Evolutionary conservation across 2,888 invertebrate genomes (phyloP).

Genomic region (Hydraecia micacea): DNA sequence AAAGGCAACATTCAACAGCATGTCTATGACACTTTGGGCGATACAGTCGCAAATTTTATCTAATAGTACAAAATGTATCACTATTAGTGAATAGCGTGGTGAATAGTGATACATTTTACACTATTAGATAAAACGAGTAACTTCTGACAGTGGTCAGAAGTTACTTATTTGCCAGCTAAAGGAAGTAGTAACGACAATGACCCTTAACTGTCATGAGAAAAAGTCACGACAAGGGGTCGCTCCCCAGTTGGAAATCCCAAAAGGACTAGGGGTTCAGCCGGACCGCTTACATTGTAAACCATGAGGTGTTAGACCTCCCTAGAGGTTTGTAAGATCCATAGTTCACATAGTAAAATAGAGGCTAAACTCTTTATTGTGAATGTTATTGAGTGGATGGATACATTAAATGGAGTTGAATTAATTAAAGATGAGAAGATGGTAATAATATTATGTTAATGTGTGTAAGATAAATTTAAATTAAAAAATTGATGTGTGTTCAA

Average conservation of each 20-base stretch:
- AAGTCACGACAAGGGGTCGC: constrained; percentile 42
- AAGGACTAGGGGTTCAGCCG: constrained; percentile 13
- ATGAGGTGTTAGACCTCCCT: constrained; percentile 20
- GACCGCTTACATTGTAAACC: constrained; percentile 25
- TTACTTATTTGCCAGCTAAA: constrained; percentile 20
- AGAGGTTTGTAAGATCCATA: constrained; percentile 11
- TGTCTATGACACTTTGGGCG: neutral
- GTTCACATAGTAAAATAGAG: constrained; percentile 3
- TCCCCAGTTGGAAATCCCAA: constrained; percentile 33
- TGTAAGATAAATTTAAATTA: no score
- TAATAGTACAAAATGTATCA: no score
- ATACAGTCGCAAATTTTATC: neutral
- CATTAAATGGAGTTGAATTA: neutral
- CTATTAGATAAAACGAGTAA: no score
- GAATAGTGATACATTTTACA: no score
- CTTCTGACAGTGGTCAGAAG: no score
- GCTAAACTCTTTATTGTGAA: neutral
- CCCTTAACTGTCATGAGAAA: constrained; percentile 41
- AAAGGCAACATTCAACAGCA: neutral
- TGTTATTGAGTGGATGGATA: neutral
- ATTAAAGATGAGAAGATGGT: neutral
- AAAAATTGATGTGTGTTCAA: no score
- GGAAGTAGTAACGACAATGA: constrained; percentile 6
- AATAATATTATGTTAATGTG: neutral
- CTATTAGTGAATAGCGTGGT: no score